Conservation (phyloP, 2,113 vertebrate genomes). For the Phylloscopus whistleri region DNA sequence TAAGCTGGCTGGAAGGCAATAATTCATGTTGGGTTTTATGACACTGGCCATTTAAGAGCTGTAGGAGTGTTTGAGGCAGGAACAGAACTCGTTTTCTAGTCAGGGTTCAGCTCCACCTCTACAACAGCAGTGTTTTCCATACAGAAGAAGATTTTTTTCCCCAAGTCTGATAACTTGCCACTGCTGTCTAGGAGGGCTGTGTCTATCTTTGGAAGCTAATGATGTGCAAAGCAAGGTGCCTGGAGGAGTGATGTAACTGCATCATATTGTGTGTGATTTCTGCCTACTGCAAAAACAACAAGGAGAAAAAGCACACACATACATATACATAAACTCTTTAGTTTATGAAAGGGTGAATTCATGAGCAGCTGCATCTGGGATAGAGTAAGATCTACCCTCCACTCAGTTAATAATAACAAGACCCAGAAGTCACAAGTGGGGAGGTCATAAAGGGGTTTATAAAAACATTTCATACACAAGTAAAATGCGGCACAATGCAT, state of each 20-base stretch:
- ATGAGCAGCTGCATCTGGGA: constrained; percentile 27
- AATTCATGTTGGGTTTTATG: constrained; percentile 65
- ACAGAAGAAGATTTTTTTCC: background rate
- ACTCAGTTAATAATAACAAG: constrained; percentile 34
- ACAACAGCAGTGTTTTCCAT: background rate
- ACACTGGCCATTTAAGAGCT: constrained; percentile 41
- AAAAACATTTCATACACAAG: constrained; percentile 28
- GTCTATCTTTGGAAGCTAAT: constrained; percentile 16
- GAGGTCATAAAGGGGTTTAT: constrained; percentile 38
- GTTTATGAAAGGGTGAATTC: constrained; percentile 33
- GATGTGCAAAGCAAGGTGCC: constrained; percentile 11
- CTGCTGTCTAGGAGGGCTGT: background rate
- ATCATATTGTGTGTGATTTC: background rate
- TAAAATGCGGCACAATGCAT: background rate
- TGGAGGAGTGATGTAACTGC: background rate
- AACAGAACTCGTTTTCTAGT: background rate
- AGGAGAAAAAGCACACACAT: background rate
- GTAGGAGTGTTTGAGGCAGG: constrained; percentile 32
- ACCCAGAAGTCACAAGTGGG: constrained; percentile 17
- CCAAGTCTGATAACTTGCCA: background rate
- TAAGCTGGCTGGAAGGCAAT: constrained; percentile 54
- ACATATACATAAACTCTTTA: background rate
- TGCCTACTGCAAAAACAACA: constrained; percentile 25
- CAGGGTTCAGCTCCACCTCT: constrained; percentile 14
- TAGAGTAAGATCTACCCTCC: constrained; percentile 1